These are phyloP conservation scores for Chrysocyon brachyurus DNA, from an alignment of 2,797 vertebrate species.

Conservation along the genomic window DNA sequence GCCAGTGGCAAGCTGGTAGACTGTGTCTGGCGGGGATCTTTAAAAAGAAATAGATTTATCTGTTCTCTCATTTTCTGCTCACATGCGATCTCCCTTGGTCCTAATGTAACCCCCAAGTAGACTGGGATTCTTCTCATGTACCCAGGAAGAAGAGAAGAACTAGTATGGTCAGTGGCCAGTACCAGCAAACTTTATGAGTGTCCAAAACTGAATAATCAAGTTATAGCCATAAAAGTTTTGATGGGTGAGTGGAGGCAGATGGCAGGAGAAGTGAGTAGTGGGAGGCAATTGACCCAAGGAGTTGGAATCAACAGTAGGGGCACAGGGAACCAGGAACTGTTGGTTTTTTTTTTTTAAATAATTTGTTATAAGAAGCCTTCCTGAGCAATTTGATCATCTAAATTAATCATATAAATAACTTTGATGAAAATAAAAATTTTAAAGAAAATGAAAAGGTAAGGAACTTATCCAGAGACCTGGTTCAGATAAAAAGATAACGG, in stretches of 20 bases:
- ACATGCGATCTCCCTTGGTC: neutral
- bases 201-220: neutral
- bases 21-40: neutral
- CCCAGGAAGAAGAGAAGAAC: neutral
- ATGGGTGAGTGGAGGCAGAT: neutral
- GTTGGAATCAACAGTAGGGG: neutral
- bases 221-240: neutral
- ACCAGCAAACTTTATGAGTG: neutral
- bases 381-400: neutral
- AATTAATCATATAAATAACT: neutral
- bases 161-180: neutral
- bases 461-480: neutral
- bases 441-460: neutral
- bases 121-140: neutral
- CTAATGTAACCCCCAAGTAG: neutral
- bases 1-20: neutral
- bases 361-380: neutral
- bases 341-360: neutral
- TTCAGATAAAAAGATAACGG: neutral
- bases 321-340: neutral
- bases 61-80: neutral
- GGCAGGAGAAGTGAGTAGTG: neutral
- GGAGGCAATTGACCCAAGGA: neutral
- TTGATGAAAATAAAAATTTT: neutral
- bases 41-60: neutral